Evolutionary conservation across 1,140 invertebrate genomes (phyloP).

Genomic region (Heliconius eleuchia): DNA sequence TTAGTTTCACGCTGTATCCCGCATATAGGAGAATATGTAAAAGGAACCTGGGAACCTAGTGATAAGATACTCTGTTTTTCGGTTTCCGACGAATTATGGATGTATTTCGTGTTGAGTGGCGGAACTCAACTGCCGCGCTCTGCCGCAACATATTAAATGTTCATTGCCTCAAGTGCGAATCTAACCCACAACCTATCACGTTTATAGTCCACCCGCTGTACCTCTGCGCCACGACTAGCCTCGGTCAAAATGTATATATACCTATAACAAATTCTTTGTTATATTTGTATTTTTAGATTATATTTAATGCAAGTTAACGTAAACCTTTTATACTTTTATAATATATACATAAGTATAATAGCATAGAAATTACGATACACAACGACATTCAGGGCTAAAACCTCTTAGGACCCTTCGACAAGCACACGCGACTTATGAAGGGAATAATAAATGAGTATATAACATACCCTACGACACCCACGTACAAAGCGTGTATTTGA

Average conservation of each 20-base stretch:
- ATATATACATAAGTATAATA: neutral
- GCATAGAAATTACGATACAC: slow-evolving; percentile 1
- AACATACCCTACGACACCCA: neutral
- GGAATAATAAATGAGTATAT: slow-evolving; percentile 8
- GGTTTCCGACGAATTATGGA: too few species aligned
- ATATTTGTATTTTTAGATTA: neutral
- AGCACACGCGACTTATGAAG: slow-evolving; percentile 7
- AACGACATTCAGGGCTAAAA: slow-evolving; percentile 6
- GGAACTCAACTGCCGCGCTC: too few species aligned
- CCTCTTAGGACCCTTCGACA: slow-evolving; percentile 14
- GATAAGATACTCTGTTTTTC: too few species aligned
- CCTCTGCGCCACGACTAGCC: too few species aligned
- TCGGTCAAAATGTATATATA: too few species aligned
- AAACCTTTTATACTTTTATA: neutral
- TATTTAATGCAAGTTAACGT: neutral
- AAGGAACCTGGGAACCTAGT: too few species aligned
- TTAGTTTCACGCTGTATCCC: neutral
- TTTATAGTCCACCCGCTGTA: too few species aligned
- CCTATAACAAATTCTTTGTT: neutral
- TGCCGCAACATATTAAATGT: too few species aligned
- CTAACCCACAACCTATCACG: too few species aligned
- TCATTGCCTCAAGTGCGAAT: too few species aligned
- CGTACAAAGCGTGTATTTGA: neutral
- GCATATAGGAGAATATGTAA: too few species aligned
- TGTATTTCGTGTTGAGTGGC: too few species aligned